A percentile compares a stretch with the other conserved stretches of the same genome.
Conservation (phyloP, 2,113 vertebrate species). For the cattle (Bos taurus) region DNA sequence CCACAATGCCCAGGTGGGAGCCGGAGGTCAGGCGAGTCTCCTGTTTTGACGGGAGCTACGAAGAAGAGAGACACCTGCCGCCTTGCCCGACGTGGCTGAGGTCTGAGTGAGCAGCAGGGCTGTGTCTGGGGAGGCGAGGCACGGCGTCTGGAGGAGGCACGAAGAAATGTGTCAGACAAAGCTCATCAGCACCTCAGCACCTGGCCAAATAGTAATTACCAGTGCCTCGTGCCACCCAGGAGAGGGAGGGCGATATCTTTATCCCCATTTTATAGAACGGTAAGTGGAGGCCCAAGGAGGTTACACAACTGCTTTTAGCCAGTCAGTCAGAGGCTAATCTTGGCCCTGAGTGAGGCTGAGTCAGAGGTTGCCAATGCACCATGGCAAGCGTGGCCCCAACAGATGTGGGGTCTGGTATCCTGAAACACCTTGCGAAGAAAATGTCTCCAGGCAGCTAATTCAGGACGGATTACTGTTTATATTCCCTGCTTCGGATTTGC, state of each 20-base stretch:
- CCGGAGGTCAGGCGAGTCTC: not conserved
- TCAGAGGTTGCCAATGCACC: slow-evolving; percentile 44
- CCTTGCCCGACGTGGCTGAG: not conserved
- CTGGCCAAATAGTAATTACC: slow-evolving; percentile 68
- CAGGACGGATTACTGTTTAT: not conserved
- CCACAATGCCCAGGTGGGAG: slow-evolving; percentile 33
- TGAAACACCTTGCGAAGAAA: not conserved
- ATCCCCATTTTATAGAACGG: slow-evolving; percentile 69
- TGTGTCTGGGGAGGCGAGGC: not conserved
- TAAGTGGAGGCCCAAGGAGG: slow-evolving; percentile 66
- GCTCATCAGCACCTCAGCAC: slow-evolving; percentile 48
- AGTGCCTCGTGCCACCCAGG: slow-evolving; percentile 57
- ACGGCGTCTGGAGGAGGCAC: not conserved
- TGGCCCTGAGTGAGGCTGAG: slow-evolving; percentile 55
- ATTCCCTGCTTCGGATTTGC: not conserved
- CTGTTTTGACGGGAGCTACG: not conserved
- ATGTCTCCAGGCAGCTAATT: not conserved
- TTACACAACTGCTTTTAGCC: slow-evolving; percentile 57
- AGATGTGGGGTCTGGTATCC: not conserved
- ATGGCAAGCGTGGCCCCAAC: not conserved
- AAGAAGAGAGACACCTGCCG: not conserved
- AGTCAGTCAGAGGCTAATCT: slow-evolving; percentile 55
- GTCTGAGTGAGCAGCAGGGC: not conserved
- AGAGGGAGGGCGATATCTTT: slow-evolving; percentile 62
- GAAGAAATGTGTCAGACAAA: slow-evolving; percentile 66